Evolutionary conservation across 2,797 vertebrate genomes (phyloP).

Genomic region (Anomalospiza imberbis): DNA sequence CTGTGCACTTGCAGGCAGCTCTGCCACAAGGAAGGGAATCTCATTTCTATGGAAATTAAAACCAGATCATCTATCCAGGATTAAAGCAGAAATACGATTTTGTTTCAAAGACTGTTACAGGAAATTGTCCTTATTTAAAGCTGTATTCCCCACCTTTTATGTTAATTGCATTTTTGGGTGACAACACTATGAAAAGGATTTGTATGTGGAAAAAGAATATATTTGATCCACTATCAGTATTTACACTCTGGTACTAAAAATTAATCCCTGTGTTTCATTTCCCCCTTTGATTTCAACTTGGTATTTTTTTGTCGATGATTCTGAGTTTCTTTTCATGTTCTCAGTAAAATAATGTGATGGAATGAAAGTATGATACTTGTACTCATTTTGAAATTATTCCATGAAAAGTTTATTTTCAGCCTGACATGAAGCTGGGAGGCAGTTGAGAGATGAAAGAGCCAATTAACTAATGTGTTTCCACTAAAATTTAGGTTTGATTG

Average conservation of each 20-base stretch:
- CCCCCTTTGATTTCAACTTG: background rate
- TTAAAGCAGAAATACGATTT: constrained; percentile 33
- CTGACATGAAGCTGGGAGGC: background rate
- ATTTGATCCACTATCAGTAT: background rate
- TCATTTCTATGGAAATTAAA: constrained; percentile 61
- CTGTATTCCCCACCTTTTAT: background rate
- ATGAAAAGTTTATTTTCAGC: background rate
- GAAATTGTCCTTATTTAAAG: background rate
- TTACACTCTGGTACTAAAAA: background rate
- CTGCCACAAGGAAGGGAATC: background rate
- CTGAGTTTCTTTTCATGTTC: background rate
- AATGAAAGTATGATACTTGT: background rate
- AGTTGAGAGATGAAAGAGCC: background rate
- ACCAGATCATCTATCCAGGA: background rate
- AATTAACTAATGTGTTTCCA: background rate
- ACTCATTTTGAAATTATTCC: background rate
- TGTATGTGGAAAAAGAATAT: background rate
- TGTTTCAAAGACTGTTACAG: constrained; percentile 12
- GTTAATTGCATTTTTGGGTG: constrained; percentile 8
- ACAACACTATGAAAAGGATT: background rate
- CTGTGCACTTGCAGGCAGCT: background rate
- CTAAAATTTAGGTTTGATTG: background rate
- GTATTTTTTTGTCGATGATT: background rate
- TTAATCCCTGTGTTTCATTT: background rate
- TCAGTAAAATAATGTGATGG: background rate